Conservation (phyloP, 2,113 vertebrate species). For the Bettongia penicillata region DNA sequence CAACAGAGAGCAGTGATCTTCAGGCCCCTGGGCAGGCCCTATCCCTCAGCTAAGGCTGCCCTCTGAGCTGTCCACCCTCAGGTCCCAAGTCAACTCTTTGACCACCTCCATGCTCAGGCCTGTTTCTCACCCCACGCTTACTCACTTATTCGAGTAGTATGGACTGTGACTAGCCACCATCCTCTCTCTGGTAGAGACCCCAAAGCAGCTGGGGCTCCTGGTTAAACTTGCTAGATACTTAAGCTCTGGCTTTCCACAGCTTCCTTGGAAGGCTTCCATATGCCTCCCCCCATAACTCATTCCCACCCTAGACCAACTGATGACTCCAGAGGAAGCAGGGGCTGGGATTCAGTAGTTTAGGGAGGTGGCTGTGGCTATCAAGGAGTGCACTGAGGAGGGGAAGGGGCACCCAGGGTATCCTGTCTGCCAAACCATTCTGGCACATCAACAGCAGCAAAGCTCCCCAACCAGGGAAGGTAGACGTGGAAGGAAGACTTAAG, state of each 20-base stretch:
- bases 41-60: background rate
- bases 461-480: background rate
- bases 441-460: background rate
- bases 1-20: background rate
- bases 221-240: background rate
- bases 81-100: too few species aligned
- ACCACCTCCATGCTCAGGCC: background rate
- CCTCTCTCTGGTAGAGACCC: background rate
- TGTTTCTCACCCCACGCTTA: background rate
- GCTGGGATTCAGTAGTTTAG: background rate
- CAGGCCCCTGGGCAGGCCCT: too few species aligned
- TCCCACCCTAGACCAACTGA: too few species aligned
- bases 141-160: background rate
- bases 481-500: background rate
- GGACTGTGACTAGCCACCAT: background rate
- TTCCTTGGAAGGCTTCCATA: background rate
- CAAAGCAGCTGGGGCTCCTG: background rate
- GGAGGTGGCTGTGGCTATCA: background rate
- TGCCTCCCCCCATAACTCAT: background rate
- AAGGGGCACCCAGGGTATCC: background rate
- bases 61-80: background rate
- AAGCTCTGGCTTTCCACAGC: background rate
- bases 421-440: too few species aligned
- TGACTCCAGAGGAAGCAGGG: background rate
- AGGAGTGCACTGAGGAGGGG: too few species aligned